Conservation (phyloP, 1,140 invertebrate genomes). For the Grapholita molesta region DNA sequence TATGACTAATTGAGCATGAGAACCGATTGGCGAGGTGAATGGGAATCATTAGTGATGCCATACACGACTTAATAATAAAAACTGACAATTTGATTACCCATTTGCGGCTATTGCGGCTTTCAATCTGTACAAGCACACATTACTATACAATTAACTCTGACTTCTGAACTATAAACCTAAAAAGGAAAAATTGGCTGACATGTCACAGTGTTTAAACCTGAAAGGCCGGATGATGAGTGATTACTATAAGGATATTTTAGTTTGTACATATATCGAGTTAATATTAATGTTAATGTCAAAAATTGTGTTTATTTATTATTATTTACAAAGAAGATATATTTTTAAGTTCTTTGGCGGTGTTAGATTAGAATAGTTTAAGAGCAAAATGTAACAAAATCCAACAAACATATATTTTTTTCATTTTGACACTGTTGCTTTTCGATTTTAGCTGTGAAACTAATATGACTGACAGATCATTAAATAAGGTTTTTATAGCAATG, state of each 20-base stretch:
- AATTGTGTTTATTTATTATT: not conserved
- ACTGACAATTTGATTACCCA: not conserved
- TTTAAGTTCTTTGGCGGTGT: not conserved
- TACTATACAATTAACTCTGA: no score
- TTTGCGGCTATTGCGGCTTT: not conserved
- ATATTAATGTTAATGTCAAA: no score
- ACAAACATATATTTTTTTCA: not conserved
- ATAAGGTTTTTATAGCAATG: no score
- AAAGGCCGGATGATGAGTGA: no score
- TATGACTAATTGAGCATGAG: conserved; percentile 4
- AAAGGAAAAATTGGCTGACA: no score
- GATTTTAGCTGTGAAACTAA: not conserved
- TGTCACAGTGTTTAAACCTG: no score
- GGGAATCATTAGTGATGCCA: conserved; percentile 9
- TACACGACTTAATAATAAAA: not conserved
- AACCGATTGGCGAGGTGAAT: not conserved
- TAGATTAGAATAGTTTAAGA: not conserved
- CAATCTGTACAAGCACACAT: no score
- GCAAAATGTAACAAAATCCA: not conserved
- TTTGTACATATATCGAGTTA: not conserved
- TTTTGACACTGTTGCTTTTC: no score
- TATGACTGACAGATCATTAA: no score
- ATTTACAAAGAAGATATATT: not conserved
- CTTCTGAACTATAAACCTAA: no score
- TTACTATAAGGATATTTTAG: not conserved